A percentile compares a stretch with the other conserved stretches of the same genome.
Evolutionary conservation across 2,113 vertebrate species (phyloP).

Genomic region (Erinaceus europaeus): DNA sequence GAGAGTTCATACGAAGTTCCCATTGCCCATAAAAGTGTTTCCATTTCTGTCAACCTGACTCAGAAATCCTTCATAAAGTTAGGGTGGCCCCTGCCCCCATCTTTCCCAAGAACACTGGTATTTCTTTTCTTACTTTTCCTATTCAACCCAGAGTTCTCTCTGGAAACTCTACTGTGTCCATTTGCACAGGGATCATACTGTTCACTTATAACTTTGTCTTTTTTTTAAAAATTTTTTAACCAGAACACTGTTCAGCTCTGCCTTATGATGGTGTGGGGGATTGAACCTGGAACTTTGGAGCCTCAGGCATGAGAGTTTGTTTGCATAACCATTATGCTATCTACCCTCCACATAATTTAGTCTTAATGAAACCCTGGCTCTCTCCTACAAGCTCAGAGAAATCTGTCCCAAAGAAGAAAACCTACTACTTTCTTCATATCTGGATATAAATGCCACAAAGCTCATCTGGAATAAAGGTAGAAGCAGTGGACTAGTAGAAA

Average conservation of each 20-base stretch:
- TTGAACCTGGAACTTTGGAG: no score
- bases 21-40: neutral
- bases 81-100: fast-evolving
- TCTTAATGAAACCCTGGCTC: neutral
- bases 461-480: neutral
- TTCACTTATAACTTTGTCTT: no score
- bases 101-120: neutral
- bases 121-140: neutral
- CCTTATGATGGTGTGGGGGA: no score
- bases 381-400: neutral
- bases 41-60: neutral
- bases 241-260: no score
- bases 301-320: no score
- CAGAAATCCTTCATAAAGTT: neutral
- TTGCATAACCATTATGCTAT: no score
- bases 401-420: neutral
- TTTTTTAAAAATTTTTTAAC: no score
- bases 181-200: no score
- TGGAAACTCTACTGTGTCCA: neutral
- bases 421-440: neutral
- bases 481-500: neutral
- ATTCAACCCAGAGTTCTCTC: neutral
- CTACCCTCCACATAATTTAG: neutral
- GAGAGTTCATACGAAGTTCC: neutral
- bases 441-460: neutral